A percentile compares a stretch with the other conserved stretches of the same genome.
These are phyloP conservation scores for Rhyacophila evoluta DNA, from an alignment of 2,888 invertebrate species.

Conservation along the genomic window DNA sequence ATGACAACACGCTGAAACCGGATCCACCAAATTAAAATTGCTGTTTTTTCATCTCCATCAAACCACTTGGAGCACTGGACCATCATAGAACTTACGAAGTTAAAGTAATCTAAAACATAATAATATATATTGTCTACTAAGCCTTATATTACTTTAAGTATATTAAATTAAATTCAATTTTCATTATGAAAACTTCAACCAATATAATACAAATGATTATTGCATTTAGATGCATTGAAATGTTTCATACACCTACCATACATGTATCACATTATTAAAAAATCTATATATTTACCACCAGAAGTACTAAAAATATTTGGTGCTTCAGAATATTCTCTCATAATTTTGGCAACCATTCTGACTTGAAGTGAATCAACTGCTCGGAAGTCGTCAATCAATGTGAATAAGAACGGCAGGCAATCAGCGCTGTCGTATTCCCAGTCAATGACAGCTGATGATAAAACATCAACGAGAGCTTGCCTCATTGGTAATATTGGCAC, in stretches of 20 bases:
- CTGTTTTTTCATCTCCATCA: conserved; percentile 64
- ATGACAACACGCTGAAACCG: conserved; percentile 69
- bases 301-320: conserved; percentile 43
- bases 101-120: conserved; percentile 46
- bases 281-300: conserved; percentile 17
- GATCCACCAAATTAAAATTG: conserved; percentile 74
- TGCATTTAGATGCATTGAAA: no score
- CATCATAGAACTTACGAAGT: conserved; percentile 69
- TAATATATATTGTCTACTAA: no score
- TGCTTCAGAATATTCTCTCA: conserved; percentile 51
- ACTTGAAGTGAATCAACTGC: conserved; percentile 29
- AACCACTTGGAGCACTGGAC: conserved; percentile 68
- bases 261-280: no score
- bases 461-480: conserved; percentile 62
- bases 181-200: no score
- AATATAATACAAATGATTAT: no score
- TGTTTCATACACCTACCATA: no score
- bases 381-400: conserved; percentile 42
- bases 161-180: no score
- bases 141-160: no score
- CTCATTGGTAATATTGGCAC: conserved; percentile 70
- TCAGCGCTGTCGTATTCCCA: conserved; percentile 62
- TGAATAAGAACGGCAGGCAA: conserved; percentile 61
- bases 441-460: conserved; percentile 62
- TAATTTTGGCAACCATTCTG: conserved; percentile 43